Conservation (phyloP, 2,888 invertebrate genomes). For the Drosophila flavopinicola region DNA sequence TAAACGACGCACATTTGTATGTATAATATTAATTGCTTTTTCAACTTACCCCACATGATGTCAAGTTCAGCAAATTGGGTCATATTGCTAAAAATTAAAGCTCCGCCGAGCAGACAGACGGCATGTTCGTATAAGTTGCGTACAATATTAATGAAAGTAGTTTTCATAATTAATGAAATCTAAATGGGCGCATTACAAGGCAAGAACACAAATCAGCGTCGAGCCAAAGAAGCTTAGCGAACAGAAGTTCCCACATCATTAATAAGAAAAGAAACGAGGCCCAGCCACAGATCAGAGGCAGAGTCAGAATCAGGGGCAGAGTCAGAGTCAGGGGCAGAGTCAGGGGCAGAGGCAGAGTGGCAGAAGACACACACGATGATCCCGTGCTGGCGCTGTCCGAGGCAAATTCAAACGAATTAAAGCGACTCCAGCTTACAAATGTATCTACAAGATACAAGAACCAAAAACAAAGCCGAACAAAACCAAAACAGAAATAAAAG, state of each 20-base stretch:
- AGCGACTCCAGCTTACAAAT: conserved; percentile 69
- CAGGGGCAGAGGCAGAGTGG: conserved; percentile 22
- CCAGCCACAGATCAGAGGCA: conserved; percentile 13
- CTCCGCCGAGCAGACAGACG: conserved; percentile 15
- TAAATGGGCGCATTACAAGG: conserved; percentile 58
- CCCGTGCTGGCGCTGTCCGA: conserved; percentile 47
- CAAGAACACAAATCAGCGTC: conserved; percentile 39
- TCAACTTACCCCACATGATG: conserved; percentile 20
- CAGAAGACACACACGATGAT: conserved; percentile 74
- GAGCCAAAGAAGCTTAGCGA: conserved; percentile 30
- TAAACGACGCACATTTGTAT: conserved; percentile 4
- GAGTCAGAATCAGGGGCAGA: background rate
- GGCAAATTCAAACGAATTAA: conserved; percentile 74
- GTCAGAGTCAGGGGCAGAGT: background rate
- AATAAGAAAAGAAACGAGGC: conserved; percentile 51
- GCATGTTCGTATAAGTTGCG: too few species aligned
- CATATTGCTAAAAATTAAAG: conserved; percentile 36
- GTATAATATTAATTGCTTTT: conserved; percentile 14
- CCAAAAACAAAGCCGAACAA: conserved; percentile 19
- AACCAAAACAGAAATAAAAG: conserved; percentile 29
- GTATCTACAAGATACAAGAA: conserved; percentile 71
- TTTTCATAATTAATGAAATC: conserved; percentile 73
- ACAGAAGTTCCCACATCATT: conserved; percentile 81
- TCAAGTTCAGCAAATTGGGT: conserved; percentile 37
- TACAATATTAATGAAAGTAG: conserved; percentile 72